phyloP scores from a whole-genome alignment of 2,797 vertebrate species.

The Sphaeramia orbicularis region DNA sequence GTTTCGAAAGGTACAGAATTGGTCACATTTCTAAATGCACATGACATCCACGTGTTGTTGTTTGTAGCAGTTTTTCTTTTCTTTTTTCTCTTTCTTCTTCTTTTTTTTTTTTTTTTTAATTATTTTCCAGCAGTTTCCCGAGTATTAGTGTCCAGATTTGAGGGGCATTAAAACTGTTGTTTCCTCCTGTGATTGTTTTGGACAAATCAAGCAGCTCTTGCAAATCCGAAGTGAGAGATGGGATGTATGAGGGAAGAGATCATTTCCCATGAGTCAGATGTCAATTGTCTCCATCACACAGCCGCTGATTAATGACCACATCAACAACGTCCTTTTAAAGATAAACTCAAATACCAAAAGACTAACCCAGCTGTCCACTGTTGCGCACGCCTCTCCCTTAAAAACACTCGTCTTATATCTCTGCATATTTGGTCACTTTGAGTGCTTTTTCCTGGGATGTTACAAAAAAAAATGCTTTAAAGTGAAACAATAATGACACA shows the following conservation, averaged over 20 bases:
- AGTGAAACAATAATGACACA: constrained; percentile 50
- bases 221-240: constrained; percentile 61
- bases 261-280: constrained; percentile 63
- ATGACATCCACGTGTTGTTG: constrained; percentile 63
- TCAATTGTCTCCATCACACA: constrained; percentile 60
- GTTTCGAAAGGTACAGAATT: constrained; percentile 74
- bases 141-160: constrained; percentile 74
- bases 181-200: constrained; percentile 83
- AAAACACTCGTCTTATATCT: constrained; percentile 51
- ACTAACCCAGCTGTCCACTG: constrained; percentile 56
- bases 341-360: constrained; percentile 71
- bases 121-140: constrained; percentile 53
- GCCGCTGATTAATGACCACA: constrained; percentile 13
- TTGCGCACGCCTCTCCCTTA: constrained; percentile 49
- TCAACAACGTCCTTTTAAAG: constrained; percentile 37
- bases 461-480: constrained; percentile 70
- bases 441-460: constrained; percentile 57
- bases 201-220: constrained; percentile 77
- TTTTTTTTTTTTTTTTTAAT: constrained; percentile 5
- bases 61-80: constrained; percentile 43
- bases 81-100: background rate
- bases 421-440: constrained; percentile 65
- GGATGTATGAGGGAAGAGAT: constrained; percentile 64
- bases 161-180: constrained; percentile 81
- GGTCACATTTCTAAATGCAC: constrained; percentile 64